Evolutionary conservation across 2,113 vertebrate species (phyloP), one percentile per base, ranked within the genome.

Genomic region (Podarcis muralis): DNA sequence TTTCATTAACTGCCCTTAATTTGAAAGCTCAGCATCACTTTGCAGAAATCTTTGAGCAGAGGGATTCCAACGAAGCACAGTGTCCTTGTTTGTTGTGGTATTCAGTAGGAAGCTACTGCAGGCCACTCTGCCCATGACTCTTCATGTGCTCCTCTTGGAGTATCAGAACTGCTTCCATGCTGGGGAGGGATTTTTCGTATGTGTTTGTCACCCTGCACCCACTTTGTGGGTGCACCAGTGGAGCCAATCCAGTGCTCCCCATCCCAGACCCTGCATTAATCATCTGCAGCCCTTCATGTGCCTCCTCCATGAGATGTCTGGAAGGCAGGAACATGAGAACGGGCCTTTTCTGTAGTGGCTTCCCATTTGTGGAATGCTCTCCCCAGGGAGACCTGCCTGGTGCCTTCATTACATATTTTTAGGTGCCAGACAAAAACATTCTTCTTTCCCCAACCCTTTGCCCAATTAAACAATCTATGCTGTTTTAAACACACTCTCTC

Each of bases 1-100:
- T 95, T 95, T 95, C 92, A 95, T 95, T 95, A 96, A 93, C 92
- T 92, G 43, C 81, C 90, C 83, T 94, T 95, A 94, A 95, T 96
- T 96, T 95, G 95, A 94, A 95, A 95, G 87, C 91, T 95, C 77
- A 0, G 83, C 84, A 89, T 94, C 93, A 32, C 16, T 13, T 27
- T 68, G 59, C 89, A 90, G 86, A 91, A 79, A 43, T 90, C 40
- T 92, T 95, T 90, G 83, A 59, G 2, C 15, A 0, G 88, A 92
- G 43, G 76, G 27, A 30, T 32, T 35, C 77, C 1, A 0, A 23
- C 48, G 22, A 93, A 69, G 22, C 30, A 9, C 27, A 16, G 27
- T 7, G 69, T 62, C 88, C 69, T 82, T 53, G 2, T 77, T 92
- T 89, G 68, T 84, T 80, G 23, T 48, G 4, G 57, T 18, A 87